Evolutionary conservation across 2,888 invertebrate genomes (phyloP), one percentile per base, ranked within the genome.

Genomic region (Yponomeuta plumbellus): DNA sequence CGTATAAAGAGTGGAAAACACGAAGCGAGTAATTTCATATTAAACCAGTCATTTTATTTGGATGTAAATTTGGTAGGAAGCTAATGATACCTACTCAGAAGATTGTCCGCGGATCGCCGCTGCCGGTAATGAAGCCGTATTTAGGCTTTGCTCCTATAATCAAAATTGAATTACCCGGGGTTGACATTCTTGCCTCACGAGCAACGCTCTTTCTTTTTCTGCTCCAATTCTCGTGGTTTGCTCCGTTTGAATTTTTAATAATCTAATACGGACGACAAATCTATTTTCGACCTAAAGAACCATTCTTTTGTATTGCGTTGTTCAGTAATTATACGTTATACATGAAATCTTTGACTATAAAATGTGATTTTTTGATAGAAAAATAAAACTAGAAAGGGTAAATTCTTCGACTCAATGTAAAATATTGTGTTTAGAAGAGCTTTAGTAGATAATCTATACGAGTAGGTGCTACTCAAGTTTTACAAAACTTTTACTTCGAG

Each of bases 61-160:
- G 78, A 78, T 78, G 76, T 80, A 81, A 83, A 86, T 85, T 87
- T 84, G 79, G 83, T 80, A 73, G 80, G 81, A 78, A 83, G 83
- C 75, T 90, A 91, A 91, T 91, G 87, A 91, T 86, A 89, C 80
- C 84, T 85, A 87, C 82, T 86, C 83, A 79, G 83, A 85, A 80
- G 86, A 89, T 89, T 88, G 88, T 87, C 85, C 73, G 85, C 85
- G 89, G 88, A 86, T 86, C 86, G 85, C 75, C 85, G 87, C 79
- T 71, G 81, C 84, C 73, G 69, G 76, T 89, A 90, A 90, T 90
- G 86, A 88, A 88, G 80, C 83, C 82, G 77, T 88, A 88, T 88
- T 90, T 88, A 86, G 77, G 83, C 84, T 81, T 89, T 86, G 85
- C 83, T 88, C 85, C 90, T 91, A 89, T 90, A 90, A 91, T 91